Base-by-base conservation (phyloP, 2,113 vertebrate genomes). In the Antennarius striatus region DNA sequence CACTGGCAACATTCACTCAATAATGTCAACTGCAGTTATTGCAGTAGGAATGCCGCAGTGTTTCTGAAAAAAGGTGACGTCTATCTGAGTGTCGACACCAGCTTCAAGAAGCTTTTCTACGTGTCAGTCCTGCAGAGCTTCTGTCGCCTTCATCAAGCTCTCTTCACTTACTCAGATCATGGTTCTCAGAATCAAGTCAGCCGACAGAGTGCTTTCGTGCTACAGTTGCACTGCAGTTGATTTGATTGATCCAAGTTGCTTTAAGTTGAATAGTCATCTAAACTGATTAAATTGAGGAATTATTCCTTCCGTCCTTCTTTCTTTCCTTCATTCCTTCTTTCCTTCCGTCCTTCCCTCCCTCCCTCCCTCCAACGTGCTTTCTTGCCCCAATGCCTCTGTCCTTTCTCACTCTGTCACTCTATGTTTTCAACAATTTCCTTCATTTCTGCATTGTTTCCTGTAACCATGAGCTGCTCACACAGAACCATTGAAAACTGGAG, bases 1-100 rank as follows among this genome's bases (percentile, higher is more conserved):
- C 73, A 71, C 73, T 86, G 64, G 49, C 72, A 81, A 90, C 87
- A 85, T 86, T 81, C 77, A 62, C 48, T 47, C 68, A 83, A 43
- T 12, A 15, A 57, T 75, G 77, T 68, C 74, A 87, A 81, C 56
- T 68, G 42, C 69, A 60, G 72, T 66, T 52, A 40, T 65, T 63
- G 71, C 82, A 63, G 56, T 3, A 12, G n/a, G 52, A 14, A 22
- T 28, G 36, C 28, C 42, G 6, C 40, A 42, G 40, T 42, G 10
- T 6, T 10, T 42, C 6, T 42, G 40, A 42, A 42, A 50, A 29
- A 22, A 51, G 39, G 39, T 40, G 5, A 40, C 39, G 39, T 40
- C 3, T 6, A 40, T 10, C 39, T 40, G 6, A 6, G 39, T 40
- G 39, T 40, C 3, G 39, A 40, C 39, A 40, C 3, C 10, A 10